Evolutionary conservation across 2,113 vertebrate genomes (phyloP), one percentile per base, ranked within the genome.

Genomic region (Amazona guildingii): DNA sequence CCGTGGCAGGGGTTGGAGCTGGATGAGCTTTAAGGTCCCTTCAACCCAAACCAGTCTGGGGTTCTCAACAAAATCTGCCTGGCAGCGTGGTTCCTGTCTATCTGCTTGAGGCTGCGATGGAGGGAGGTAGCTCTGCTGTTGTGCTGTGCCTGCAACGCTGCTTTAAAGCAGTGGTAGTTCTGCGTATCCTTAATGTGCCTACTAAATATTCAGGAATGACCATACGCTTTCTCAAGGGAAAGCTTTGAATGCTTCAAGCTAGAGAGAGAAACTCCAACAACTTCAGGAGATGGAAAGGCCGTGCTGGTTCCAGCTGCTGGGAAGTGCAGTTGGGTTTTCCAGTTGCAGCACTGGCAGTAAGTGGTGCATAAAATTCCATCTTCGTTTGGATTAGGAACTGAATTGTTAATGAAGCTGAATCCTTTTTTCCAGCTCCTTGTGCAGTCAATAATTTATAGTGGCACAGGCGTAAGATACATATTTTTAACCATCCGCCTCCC

Each of bases 331-430:
- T 94, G 7, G 61, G 57, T 95, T 95, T 88, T 88, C 95, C 94
- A 81, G 90, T 89, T 91, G 88, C 7, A 2, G 57, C 14, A 1
- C 74, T 83, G 90, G 90, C 92, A 94, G 54, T 97, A 97, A 96
- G 96, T 96, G 92, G 87, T 97, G 95, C 96, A 91, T 97, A 97
- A 97, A 97, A 93, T 96, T 96, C 93, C 93, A 80, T 96, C 33
- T 78, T 88, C 78, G 11, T 93, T 92, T 91, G 89, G 96, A 96
- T 95, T 76, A 76, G 86, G 83, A 96, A 73, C 74, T 72, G 48
- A 94, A 92, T 95, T 82, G 67, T 97, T 97, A 94, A 91, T 91
- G 78, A 89, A 17, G 21, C 80, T 10, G 25, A 78, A 95, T 97
- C 92, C 93, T 83, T 94, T 95, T 94, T 94, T 64, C 84, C 87